Evolutionary conservation across 2,888 invertebrate genomes (phyloP).

Genomic region (Nemoura dubitans): DNA sequence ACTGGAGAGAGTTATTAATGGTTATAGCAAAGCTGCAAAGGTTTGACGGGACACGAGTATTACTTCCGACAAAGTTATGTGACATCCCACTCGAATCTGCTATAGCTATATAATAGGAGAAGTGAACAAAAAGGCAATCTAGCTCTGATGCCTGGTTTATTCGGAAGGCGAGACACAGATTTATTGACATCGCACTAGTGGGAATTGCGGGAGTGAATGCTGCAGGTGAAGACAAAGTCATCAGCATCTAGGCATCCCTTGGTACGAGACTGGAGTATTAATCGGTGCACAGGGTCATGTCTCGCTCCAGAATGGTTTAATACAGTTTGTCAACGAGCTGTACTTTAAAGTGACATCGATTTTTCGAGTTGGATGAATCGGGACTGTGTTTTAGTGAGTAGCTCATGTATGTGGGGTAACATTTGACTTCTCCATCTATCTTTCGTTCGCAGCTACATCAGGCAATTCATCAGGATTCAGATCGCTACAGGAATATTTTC

Average conservation of each 20-base stretch:
- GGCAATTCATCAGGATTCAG: too few relatives aligned
- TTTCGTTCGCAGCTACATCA: too few relatives aligned
- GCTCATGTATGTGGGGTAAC: too few relatives aligned
- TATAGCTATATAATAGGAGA: too few relatives aligned
- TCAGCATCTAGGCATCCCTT: neutral
- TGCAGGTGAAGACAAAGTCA: neutral
- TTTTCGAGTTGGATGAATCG: neutral
- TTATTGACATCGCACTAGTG: neutral
- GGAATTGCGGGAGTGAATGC: neutral
- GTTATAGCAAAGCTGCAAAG: neutral
- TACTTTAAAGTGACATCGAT: neutral
- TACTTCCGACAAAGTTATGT: neutral
- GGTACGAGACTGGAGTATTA: too few relatives aligned
- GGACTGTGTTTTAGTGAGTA: too few relatives aligned
- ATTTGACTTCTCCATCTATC: too few relatives aligned
- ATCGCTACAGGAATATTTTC: too few relatives aligned
- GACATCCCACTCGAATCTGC: neutral
- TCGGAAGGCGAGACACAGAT: neutral
- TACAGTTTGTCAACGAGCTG: neutral
- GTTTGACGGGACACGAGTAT: neutral
- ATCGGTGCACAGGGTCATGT: neutral
- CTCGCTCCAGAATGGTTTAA: neutral
- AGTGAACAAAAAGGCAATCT: neutral
- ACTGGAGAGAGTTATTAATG: neutral
- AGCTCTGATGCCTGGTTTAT: neutral